phyloP scores from a whole-genome alignment of 2,113 vertebrate species.

The Atrichornis clamosus region DNA sequence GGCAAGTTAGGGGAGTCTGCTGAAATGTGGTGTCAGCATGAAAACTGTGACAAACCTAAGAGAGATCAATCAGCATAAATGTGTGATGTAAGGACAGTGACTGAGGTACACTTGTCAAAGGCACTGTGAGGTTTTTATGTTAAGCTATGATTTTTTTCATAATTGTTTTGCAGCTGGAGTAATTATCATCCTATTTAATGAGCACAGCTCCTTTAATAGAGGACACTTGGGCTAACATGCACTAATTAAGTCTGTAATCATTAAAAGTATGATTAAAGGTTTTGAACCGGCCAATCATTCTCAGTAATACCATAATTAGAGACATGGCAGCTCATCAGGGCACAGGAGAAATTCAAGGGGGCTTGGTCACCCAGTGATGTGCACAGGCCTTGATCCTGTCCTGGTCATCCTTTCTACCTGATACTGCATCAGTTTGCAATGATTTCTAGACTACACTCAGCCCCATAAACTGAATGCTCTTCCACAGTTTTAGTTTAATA shows the following conservation, averaged over 20 bases:
- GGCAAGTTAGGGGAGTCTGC: neutral
- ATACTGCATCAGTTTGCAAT: neutral
- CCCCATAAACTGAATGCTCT: neutral
- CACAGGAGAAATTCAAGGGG: neutral
- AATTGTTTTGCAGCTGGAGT: neutral
- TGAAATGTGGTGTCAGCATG: neutral
- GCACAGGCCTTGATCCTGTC: neutral
- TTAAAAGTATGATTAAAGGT: neutral
- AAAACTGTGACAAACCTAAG: neutral
- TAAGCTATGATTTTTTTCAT: neutral
- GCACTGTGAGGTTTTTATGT: neutral
- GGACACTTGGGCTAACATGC: neutral
- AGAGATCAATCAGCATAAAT: neutral
- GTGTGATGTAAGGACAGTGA: neutral
- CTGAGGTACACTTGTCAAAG: neutral
- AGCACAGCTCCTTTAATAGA: neutral
- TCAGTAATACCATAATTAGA: neutral
- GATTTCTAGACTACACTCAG: neutral
- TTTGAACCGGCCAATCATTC: neutral
- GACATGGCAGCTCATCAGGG: neutral
- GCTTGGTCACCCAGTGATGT: neutral
- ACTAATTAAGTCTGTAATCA: conserved; percentile 17
- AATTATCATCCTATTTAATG: neutral
- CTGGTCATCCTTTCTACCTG: neutral
- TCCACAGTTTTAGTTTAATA: neutral